Conservation (phyloP, 2,797 vertebrate species). For the Sternarchorhynchus goeldii region DNA sequence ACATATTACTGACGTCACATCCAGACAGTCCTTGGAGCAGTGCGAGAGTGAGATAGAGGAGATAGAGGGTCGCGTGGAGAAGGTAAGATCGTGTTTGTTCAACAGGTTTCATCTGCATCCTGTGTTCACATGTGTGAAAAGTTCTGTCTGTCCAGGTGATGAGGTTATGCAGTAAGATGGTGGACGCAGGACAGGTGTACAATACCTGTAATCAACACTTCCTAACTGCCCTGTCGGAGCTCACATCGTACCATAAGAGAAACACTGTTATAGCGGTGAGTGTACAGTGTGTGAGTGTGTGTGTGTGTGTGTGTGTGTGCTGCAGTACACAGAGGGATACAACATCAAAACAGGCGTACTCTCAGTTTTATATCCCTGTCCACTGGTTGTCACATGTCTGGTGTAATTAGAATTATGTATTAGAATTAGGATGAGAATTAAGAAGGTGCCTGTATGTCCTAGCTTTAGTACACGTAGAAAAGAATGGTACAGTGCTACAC, state of each 20-base stretch:
- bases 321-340: too few species aligned
- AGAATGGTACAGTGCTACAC: too few species aligned
- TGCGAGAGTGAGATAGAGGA: conserved; percentile 68
- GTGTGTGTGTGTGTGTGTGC: conserved; percentile 47
- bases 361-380: too few species aligned
- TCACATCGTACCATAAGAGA: conserved; percentile 63
- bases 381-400: too few species aligned
- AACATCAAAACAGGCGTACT: too few species aligned
- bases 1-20: neutral
- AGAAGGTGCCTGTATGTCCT: too few species aligned
- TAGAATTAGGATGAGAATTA: too few species aligned
- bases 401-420: too few species aligned
- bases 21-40: conserved; percentile 69
- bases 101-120: too few species aligned
- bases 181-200: conserved; percentile 76
- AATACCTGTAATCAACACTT: conserved; percentile 73
- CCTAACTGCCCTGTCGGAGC: conserved; percentile 69
- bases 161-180: conserved; percentile 73
- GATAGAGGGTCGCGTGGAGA: conserved; percentile 68
- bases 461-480: too few species aligned
- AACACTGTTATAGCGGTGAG: conserved; percentile 63
- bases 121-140: neutral
- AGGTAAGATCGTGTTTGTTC: conserved; percentile 59
- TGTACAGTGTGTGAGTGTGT: neutral
- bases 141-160: conserved; percentile 66